Base-by-base conservation (phyloP, 1,140 invertebrate genomes). In the Drosophila orena region DNA sequence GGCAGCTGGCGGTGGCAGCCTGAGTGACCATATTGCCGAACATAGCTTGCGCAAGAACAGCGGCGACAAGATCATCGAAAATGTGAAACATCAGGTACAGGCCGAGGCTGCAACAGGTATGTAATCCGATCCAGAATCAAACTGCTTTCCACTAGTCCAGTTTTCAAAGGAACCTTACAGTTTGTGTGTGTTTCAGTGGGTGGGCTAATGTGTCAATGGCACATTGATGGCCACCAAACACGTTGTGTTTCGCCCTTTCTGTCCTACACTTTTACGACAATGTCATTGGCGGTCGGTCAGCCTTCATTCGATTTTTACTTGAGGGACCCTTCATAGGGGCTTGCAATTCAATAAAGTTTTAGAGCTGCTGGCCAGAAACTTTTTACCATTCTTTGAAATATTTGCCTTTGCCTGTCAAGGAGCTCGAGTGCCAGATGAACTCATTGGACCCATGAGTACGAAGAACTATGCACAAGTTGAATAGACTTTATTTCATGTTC, bases 81-180 rank as follows among this genome's bases (percentile, higher is more conserved):
- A 81, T 62, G 86, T 90, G 57, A 91, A 83, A 57, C 90, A 91
- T 80, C 90, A 91, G 81, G 90, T 91, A 77, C 80, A 91, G 59
- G 62, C 89, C 20, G 74, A 90, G 57, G 90, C 90, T 59, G 83
- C 90, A 79, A 91, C 90, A 91, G 90, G 90, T 91, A 91, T 76
- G 81, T 88, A 61, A 35, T 35, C 52, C 24, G 11, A 34, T 2
- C 8, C 22, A 30, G 15, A 38, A 53, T 3, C 22, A 34, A 15
- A 35, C 11, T 46, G 10, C 22, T 20, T 17, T 8, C 40, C 38
- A 69, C 10, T 12, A 2, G 46, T 15, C 14, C 7, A 35, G 20
- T 34, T 35, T 12, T 6, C 17, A 35, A 20, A 11, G 22, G 20
- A 12, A 8, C 17, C 22, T 15, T 43, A 40, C 3, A 44, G 20